Conservation (phyloP, 2,797 vertebrate genomes). For the Aphelocoma californica region DNA sequence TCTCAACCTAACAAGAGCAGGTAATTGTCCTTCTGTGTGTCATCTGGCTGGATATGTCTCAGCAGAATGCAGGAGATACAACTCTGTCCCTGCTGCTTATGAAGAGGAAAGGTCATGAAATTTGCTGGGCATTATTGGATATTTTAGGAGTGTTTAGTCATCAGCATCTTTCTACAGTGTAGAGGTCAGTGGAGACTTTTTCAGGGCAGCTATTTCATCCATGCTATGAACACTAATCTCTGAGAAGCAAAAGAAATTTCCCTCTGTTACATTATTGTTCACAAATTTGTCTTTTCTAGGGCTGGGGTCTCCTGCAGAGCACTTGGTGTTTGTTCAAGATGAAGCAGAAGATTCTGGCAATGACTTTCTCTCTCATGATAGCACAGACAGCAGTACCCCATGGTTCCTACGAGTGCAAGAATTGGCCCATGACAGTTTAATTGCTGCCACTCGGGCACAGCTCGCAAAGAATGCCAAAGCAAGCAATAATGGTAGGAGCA, state of each 20-base stretch:
- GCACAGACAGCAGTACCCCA: slow-evolving; percentile 88
- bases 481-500: slow-evolving; percentile 82
- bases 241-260: neutral
- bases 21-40: slow-evolving; percentile 69
- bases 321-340: slow-evolving; percentile 92
- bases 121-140: neutral
- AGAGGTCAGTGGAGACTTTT: neutral
- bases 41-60: neutral
- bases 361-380: slow-evolving; percentile 86
- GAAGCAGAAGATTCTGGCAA: slow-evolving; percentile 87
- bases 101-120: neutral
- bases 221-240: neutral
- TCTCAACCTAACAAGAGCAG: slow-evolving; percentile 94
- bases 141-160: slow-evolving; percentile 3
- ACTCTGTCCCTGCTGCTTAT: neutral
- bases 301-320: slow-evolving; percentile 89
- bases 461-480: slow-evolving; percentile 92
- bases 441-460: slow-evolving; percentile 95
- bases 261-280: neutral
- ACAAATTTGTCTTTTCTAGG: slow-evolving; percentile 72
- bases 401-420: slow-evolving; percentile 98
- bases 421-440: slow-evolving; percentile 96
- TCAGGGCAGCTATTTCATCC: neutral
- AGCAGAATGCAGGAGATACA: neutral
- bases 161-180: neutral